Evolutionary conservation across 2,888 invertebrate genomes (phyloP), one percentile per base, ranked within the genome.

Genomic region (Acanthosoma haemorrhoidale): DNA sequence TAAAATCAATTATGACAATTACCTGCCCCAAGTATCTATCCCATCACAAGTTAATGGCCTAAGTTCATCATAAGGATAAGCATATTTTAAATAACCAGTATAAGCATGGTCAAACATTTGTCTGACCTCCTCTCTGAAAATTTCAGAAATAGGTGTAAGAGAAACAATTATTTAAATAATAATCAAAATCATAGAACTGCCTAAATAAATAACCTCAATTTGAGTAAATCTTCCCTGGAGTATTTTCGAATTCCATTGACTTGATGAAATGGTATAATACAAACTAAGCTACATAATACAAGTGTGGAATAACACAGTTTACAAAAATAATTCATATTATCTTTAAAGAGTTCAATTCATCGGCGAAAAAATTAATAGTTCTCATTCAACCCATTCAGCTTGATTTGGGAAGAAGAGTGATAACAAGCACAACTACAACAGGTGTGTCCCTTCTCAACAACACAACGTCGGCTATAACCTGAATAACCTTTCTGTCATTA

Each of bases 91-190:
- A 78, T 99, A 99, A 76, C 96, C 93, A 74, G 97, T 90, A 79
- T 99, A 99, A 0, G 97, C 97, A 86, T 98, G 96, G 78, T 96
- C 92, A 79, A 99, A 99, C 96, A 99, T 98, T 70, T 88, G 86
- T 31, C 88, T 85, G 0, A 95, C 96, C 81, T 95, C 93, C 78
- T 95, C 91, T 75, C 96, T 76, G 16, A 3, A 73, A 71, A 29
- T 5, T 11, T 31, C 16, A 64, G 21, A 41, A 1, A 34, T 6
- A 15, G 21, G 15, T n/a, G 11, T 5, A 32, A 11, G n/a, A 25
- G n/a, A 41, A 25, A 43, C 4, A 21, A 39, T 15, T 13, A 21
- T 8, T 2, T 9, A 4, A 36, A 8, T 4, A 63, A 25, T n/a
- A 34, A 4, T 9, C 5, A 38, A 5, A 18, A 3, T 9, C 6